Evolutionary conservation across 2,113 vertebrate genomes (phyloP).

Genomic region (Grus americana): DNA sequence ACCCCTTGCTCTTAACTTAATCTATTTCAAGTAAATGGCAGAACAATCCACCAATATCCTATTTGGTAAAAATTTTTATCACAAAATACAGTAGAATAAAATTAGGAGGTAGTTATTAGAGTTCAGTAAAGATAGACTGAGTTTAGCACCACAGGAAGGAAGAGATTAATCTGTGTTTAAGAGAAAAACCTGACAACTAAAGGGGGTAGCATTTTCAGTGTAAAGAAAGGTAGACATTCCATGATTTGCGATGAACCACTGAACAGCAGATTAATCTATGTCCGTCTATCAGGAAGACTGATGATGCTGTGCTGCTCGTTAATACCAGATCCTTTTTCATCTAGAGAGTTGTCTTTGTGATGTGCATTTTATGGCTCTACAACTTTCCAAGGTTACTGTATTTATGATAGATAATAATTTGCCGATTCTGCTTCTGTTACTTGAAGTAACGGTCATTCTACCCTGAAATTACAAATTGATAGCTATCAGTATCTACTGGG

Average conservation of each 20-base stretch:
- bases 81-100: background rate
- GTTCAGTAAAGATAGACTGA: background rate
- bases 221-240: constrained; percentile 6
- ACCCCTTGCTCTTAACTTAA: rapidly evolving
- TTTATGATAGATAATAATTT: constrained; percentile 44
- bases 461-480: background rate
- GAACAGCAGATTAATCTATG: constrained; percentile 58
- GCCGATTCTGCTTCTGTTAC: constrained; percentile 14
- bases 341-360: constrained; percentile 36
- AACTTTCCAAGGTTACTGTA: constrained; percentile 58
- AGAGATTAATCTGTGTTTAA: constrained; percentile 28
- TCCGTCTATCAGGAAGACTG: constrained; percentile 52
- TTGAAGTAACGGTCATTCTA: background rate
- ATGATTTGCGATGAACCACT: constrained; percentile 44
- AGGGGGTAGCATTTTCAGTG: background rate
- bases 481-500: background rate
- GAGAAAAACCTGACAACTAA: background rate
- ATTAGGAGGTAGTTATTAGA: background rate
- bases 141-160: background rate
- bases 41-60: rapidly evolving
- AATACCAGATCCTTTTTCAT: constrained; percentile 43
- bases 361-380: constrained; percentile 18
- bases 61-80: background rate
- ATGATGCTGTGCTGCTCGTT: background rate
- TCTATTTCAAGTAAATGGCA: background rate